A percentile compares a stretch with the other conserved stretches of the same genome.
phyloP scores from a whole-genome alignment of 2,113 vertebrate species.

The Hystrix brachyura region DNA sequence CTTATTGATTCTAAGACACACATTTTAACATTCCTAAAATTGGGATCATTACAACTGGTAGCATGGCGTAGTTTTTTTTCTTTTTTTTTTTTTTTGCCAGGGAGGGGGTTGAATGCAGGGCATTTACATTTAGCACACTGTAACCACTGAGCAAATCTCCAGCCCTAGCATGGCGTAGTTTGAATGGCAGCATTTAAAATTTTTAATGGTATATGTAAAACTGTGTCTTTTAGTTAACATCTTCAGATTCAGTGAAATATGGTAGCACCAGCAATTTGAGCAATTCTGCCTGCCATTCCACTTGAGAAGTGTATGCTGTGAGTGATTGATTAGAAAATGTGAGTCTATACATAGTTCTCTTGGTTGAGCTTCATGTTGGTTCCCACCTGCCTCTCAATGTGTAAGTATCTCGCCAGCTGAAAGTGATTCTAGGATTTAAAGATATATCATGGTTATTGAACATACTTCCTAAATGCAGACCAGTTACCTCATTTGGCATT shows the following conservation, averaged over 20 bases:
- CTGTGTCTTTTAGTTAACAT: background rate
- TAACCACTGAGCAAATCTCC: too few species aligned
- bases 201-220: background rate
- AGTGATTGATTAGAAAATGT: background rate
- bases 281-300: background rate
- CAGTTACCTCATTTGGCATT: background rate
- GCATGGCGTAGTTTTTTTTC: background rate
- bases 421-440: slow-evolving; percentile 40
- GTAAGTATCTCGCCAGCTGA: background rate
- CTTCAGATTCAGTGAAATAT: background rate
- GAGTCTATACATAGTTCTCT: background rate
- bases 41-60: background rate
- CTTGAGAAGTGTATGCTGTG: background rate
- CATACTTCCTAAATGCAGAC: background rate
- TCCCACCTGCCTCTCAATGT: background rate
- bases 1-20: background rate
- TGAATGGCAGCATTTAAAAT: slow-evolving; percentile 8
- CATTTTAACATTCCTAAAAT: slow-evolving; percentile 42
- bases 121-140: too few species aligned
- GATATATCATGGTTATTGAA: background rate
- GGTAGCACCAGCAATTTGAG: background rate
- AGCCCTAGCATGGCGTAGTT: background rate
- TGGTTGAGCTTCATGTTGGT: background rate
- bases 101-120: too few species aligned
- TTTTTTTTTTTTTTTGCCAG: too few species aligned